Evolutionary conservation across 1,140 invertebrate species (phyloP), one percentile per base, ranked within the genome.

Genomic region (Charaxes varanes): DNA sequence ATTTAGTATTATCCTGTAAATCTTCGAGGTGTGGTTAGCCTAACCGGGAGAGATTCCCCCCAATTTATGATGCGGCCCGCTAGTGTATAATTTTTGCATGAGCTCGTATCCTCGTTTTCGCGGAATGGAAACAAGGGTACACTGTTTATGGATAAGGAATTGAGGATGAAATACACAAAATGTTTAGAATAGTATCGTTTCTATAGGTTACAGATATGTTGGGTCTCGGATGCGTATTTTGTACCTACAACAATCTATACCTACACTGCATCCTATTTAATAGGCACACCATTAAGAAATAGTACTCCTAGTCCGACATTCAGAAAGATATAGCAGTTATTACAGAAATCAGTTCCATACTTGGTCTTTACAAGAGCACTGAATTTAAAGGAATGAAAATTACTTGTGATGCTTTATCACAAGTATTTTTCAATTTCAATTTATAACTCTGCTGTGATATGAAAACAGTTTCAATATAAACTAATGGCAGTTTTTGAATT

Each of bases 71-170:
- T 34, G 27, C 36, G 36, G 36, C 18, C 11, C 35, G 21, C 15
- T 11, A 30, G 27, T 54, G 51, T 44, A 59, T 59, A 59, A 54
- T 59, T 51, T 59, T 59, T 59, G 55, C 55, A 59, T 51, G 51
- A 45, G 42, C 15, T 23, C 21, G 10, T 40, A 19, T 45, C 28
- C 32, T 30, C 14, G 32, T 38, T 36, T 34, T 6, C 24, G 17
- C 17, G 10, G 23, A 8, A 18, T n/a, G 35, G 11, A 15, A 15
- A 14, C 27, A 14, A 14, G 27, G 12, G 14, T 7, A 6, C 27
- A 14, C 27, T 15, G 27, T 28, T 28, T 28, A 28, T 28, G 27
- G 27, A 28, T 14, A 15, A 6, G 27, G 27, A 14, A 15, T 16
- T 14, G 6, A 8, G 2, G 27, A 4, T 15, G 12, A 15, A 28